Base-by-base conservation (phyloP, 2,888 invertebrate genomes). In the Euzophera pinguis region DNA sequence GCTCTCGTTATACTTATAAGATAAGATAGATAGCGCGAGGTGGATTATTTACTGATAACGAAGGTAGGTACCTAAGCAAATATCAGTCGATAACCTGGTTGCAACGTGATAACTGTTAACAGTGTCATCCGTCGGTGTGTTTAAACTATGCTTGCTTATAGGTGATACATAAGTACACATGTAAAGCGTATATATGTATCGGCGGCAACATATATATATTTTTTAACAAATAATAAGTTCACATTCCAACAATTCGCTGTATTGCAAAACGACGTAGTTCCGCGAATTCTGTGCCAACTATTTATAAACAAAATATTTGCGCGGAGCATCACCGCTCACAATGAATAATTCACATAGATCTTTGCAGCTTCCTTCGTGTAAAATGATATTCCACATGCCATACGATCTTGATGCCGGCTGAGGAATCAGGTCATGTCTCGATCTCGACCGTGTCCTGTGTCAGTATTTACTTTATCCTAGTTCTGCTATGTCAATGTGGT, bases 11-110 rank as follows among this genome's bases (percentile, higher is more conserved):
- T 77, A 74, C 58, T 39, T 39, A 10, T 13, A 64, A 77, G 84
- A 84, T 85, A 83, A 73, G 69, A 62, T 61, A 71, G 67, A 75
- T 73, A 71, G 67, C 68, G 68, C 69, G 66, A 73, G 65, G 69
- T 65, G 71, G 71, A 74, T 80, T 81, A 81, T 81, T 78, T 68
- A 68, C 71, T 74, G 85, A 88, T 87, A 86, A 82, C 71, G 64
- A 62, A 22, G 22, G 5, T 22, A 22, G 22, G 22, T 22, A 22
- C 22, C 22, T 22, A 70, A 67, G 67, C 80, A 86, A 86, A 87
- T 84, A 85, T 74, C 80, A 79, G 76, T 79, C 78, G 87, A 87
- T 86, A 87, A 82, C 86, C 84, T 81, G 85, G 81, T 83, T 86
- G 83, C 78, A 74, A 71, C 65, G 71, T 78, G 85, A 86, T 87